Evolutionary conservation across 1,140 invertebrate species (phyloP), one percentile per base, ranked within the genome.

Genomic region (Melitaea cinxia): DNA sequence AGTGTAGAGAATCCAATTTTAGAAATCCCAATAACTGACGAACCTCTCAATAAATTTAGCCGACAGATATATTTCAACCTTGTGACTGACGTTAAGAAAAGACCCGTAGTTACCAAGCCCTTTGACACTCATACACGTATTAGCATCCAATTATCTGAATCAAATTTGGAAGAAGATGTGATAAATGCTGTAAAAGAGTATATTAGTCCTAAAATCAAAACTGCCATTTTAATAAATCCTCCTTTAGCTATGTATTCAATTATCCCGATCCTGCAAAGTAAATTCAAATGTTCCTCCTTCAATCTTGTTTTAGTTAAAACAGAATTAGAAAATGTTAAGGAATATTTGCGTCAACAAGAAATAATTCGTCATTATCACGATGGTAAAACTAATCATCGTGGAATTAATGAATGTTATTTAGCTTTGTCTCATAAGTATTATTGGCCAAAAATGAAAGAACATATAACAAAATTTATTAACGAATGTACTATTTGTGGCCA

Each of bases 401-500:
- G 54, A 7, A 64, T 53, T 5, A 65, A 61, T 15, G 61, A 65
- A 60, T 49, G 49, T 14, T 64, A 47, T 28, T 14, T 65, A 21
- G 24, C 62, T 15, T 37, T 70, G 17, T 57, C 56, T 15, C 33
- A 7, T 4, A 60, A 37, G 7, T 65, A 65, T 47, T 70, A 30
- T 17, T 65, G 68, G 68, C 68, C 61, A 14, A 70, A 70, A 9
- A 70, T 70, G 65, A 61, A 50, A 30, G 65, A 67, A 4, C 65
- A 67, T 10, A 56, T 57, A 1, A 35, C 56, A 0, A 66, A 66
- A 58, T 60, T 53, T 49, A 59, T 66, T 12, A 69, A 60, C 26
- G 61, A 69, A 12, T 69, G 67, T 19, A 57, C 15, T 9, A 60
- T 65, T 19, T 69, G 67, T 49, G 56, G 61, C 14, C 47, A 45